A percentile compares a stretch with the other conserved stretches of the same genome.
phyloP scores from a whole-genome alignment of 2,888 invertebrate genomes.

The Leucoma salicis region DNA sequence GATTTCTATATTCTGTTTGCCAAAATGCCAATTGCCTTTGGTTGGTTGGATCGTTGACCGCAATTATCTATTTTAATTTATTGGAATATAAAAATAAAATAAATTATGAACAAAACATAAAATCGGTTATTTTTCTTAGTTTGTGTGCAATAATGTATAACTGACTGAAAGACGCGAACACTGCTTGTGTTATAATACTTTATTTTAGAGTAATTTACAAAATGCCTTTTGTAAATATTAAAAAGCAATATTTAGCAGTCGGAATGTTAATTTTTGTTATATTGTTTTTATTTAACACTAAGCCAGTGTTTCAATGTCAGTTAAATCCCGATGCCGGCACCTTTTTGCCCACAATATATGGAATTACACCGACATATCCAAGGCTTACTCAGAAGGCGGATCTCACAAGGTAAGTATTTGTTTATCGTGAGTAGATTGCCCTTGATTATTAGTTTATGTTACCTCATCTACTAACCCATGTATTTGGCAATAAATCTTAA shows the following conservation, averaged over 20 bases:
- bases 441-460: constrained; percentile 50
- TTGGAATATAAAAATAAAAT: too few relatives aligned
- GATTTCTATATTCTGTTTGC: too few relatives aligned
- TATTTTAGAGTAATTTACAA: constrained; percentile 35
- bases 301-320: constrained; percentile 72
- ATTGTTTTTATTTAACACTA: constrained; percentile 71
- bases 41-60: too few relatives aligned
- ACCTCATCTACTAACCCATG: constrained; percentile 33
- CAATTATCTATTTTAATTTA: too few relatives aligned
- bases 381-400: constrained; percentile 96
- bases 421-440: constrained; percentile 58
- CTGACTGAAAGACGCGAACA: constrained; percentile 19
- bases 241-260: constrained; percentile 73
- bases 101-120: constrained; percentile 4
- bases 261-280: constrained; percentile 72
- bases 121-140: constrained; percentile 3
- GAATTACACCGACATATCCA: constrained; percentile 95
- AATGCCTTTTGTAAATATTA: constrained; percentile 73
- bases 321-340: constrained; percentile 57
- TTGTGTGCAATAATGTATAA: constrained; percentile 25
- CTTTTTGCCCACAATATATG: constrained; percentile 89
- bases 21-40: too few relatives aligned
- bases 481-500: constrained; percentile 40
- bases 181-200: constrained; percentile 12
- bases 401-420: constrained; percentile 86